phyloP scores from a whole-genome alignment of 2,888 invertebrate species.

The Coenonympha arcania region DNA sequence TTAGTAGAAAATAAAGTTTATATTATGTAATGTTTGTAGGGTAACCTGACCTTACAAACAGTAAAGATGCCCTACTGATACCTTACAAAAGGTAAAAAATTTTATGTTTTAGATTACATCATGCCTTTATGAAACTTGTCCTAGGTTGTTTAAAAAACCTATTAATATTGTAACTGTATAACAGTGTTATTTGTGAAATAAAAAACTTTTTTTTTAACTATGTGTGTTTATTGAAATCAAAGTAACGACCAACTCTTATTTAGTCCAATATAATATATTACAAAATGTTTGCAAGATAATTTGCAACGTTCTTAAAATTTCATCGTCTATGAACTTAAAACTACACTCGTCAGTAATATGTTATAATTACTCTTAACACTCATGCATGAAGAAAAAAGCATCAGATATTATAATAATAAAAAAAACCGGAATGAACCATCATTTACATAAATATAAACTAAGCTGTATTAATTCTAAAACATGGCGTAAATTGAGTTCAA shows the following conservation, averaged over 20 bases:
- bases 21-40: too few species aligned
- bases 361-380: not conserved
- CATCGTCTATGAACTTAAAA: not conserved
- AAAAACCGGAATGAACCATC: constrained; percentile 20
- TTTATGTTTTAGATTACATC: too few species aligned
- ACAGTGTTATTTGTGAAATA: constrained; percentile 5
- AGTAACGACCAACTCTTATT: not conserved
- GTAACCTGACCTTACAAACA: too few species aligned
- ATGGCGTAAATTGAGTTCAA: constrained; percentile 2
- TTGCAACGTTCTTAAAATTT: not conserved
- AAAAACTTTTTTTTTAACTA: not conserved
- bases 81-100: too few species aligned
- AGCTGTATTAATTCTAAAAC: not conserved
- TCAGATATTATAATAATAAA: too few species aligned
- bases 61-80: too few species aligned
- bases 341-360: not conserved
- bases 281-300: not conserved
- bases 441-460: constrained; percentile 1
- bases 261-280: not conserved
- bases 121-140: not conserved
- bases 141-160: not conserved
- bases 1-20: too few species aligned
- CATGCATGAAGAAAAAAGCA: too few species aligned
- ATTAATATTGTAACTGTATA: not conserved
- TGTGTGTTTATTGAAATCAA: not conserved